Evolutionary conservation across 37 sponge, comb jelly and placozoan genomes (phyloP).

Genomic region (Haliclona indistincta): DNA sequence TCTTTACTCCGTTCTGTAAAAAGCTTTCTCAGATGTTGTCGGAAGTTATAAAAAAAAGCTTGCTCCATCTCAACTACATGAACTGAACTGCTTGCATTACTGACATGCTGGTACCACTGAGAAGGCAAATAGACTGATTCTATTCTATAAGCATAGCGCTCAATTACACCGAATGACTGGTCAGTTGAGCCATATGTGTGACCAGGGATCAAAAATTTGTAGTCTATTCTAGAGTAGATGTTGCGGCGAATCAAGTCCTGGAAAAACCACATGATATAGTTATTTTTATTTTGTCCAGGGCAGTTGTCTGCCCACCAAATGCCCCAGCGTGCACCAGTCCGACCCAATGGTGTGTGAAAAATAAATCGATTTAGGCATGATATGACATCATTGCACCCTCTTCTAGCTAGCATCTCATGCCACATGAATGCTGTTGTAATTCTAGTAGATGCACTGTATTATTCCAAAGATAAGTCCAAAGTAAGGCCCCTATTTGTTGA

Average conservation of each 20-base stretch:
- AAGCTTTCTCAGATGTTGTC: slow-evolving; percentile 7
- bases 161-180: slow-evolving; percentile 39
- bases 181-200: slow-evolving; percentile 57
- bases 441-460: slow-evolving; percentile 41
- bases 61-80: slow-evolving; percentile 43
- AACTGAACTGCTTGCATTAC: slow-evolving; percentile 4
- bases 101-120: slow-evolving; percentile 50
- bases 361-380: slow-evolving; percentile 34
- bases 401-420: slow-evolving; percentile 55
- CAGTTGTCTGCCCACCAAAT: slow-evolving; percentile 63
- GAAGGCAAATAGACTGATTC: slow-evolving; percentile 48
- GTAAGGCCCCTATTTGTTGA: too few species aligned
- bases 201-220: slow-evolving; percentile 43
- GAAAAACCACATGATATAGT: slow-evolving; percentile 53
- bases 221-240: slow-evolving; percentile 43
- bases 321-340: slow-evolving; percentile 55
- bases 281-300: slow-evolving; percentile 55
- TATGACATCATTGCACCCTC: slow-evolving; percentile 52
- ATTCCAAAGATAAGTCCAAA: slow-evolving; percentile 67
- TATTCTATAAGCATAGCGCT: slow-evolving; percentile 9
- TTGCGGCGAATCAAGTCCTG: slow-evolving; percentile 39
- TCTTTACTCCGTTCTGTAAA: slow-evolving; percentile 22
- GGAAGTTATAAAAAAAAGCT: slow-evolving; percentile 11
- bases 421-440: slow-evolving; percentile 56
- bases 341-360: slow-evolving; percentile 14